phyloP scores from a whole-genome alignment of 2,797 vertebrate species.

The Cryptoprocta ferox region DNA sequence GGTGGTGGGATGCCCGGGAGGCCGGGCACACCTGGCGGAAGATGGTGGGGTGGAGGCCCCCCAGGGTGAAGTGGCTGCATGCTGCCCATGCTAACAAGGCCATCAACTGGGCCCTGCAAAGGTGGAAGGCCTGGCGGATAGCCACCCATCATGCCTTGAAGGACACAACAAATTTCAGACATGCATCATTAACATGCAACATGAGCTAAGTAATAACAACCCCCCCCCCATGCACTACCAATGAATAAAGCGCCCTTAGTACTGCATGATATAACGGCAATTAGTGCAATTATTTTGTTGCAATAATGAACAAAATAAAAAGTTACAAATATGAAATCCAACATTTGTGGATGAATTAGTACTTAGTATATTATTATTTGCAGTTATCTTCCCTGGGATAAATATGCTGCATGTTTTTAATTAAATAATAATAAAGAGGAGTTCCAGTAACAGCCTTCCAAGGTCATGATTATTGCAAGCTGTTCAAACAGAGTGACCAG shows the following conservation, averaged over 20 bases:
- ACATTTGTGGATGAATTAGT: slow-evolving; percentile 86
- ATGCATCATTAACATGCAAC: slow-evolving; percentile 96
- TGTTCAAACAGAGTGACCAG: slow-evolving; percentile 82
- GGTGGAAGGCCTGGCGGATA: slow-evolving; percentile 94
- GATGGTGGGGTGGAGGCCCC: slow-evolving; percentile 93
- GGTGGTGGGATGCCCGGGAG: slow-evolving; percentile 93
- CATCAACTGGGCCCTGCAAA: slow-evolving; percentile 92
- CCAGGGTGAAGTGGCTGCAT: slow-evolving; percentile 95
- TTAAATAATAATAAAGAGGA: slow-evolving; percentile 81
- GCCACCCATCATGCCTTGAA: slow-evolving; percentile 96
- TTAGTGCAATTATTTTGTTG: slow-evolving; percentile 90
- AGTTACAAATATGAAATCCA: slow-evolving; percentile 82
- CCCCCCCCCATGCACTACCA: slow-evolving; percentile 87
- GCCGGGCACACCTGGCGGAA: slow-evolving; percentile 92
- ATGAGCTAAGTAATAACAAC: slow-evolving; percentile 86
- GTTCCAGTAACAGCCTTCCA: slow-evolving; percentile 82
- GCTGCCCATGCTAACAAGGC: slow-evolving; percentile 96
- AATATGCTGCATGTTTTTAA: slow-evolving; percentile 75
- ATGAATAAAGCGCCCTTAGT: slow-evolving; percentile 86
- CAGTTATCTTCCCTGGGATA: slow-evolving; percentile 73
- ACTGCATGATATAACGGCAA: slow-evolving; percentile 85
- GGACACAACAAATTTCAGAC: slow-evolving; percentile 96
- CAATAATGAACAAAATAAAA: slow-evolving; percentile 83
- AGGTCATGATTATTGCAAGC: slow-evolving; percentile 82
- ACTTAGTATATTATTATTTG: slow-evolving; percentile 81